phyloP scores from a whole-genome alignment of 2,888 invertebrate genomes.

The Spialia ferax region DNA sequence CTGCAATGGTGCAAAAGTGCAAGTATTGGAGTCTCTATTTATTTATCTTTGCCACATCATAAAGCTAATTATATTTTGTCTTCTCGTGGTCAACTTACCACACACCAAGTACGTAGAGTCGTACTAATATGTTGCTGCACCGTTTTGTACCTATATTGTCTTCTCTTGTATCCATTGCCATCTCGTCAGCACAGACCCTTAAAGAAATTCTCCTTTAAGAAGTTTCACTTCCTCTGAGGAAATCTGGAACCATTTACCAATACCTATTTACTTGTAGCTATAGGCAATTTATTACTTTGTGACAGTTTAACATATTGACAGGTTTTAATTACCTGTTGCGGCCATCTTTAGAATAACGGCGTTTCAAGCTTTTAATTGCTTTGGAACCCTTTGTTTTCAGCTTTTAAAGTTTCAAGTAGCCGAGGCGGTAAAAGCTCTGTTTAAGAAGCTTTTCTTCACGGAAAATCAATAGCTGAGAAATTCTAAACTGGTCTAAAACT shows the following conservation, averaged over 20 bases:
- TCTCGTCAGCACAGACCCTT: too few relatives aligned
- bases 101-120: too few relatives aligned
- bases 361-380: conserved; percentile 32
- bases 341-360: conserved; percentile 19
- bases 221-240: too few relatives aligned
- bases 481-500: conserved; percentile 15
- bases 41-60: too few relatives aligned
- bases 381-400: conserved; percentile 28
- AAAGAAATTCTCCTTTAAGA: too few relatives aligned
- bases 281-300: neutral
- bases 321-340: conserved; percentile 19
- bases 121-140: too few relatives aligned
- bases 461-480: conserved; percentile 34
- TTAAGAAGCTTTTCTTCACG: conserved; percentile 28
- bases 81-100: too few relatives aligned
- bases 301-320: neutral
- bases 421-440: conserved; percentile 21
- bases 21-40: too few relatives aligned
- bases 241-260: neutral
- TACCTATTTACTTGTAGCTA: neutral
- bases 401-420: conserved; percentile 26
- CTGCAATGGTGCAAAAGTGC: too few relatives aligned
- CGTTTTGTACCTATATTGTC: too few relatives aligned
- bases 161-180: too few relatives aligned
- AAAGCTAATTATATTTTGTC: too few relatives aligned